A percentile compares a stretch with the other conserved stretches of the same genome.
These are phyloP conservation scores for Clarias platycephalus DNA, from an alignment of 2,797 vertebrate species.

Conservation along the genomic window DNA sequence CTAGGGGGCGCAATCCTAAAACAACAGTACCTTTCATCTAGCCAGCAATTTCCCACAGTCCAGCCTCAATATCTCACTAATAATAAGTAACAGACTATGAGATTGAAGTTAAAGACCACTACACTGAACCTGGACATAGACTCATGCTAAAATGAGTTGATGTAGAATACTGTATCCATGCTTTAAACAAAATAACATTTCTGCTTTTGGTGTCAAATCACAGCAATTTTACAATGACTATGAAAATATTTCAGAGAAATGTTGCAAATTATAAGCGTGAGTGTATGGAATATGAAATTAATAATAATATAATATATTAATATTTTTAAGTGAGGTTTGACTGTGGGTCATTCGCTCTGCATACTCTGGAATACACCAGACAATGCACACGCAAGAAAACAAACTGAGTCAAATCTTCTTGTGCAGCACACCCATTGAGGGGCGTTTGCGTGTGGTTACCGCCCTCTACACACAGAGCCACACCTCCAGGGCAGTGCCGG, in stretches of 20 bases:
- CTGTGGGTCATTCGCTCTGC: conserved; percentile 64
- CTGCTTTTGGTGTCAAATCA: not conserved
- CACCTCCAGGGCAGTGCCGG: conserved; percentile 53
- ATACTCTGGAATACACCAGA: conserved; percentile 51
- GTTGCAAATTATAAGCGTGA: not conserved
- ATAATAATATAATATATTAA: too few species aligned
- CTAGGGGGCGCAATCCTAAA: conserved; percentile 31
- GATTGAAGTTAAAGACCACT: not conserved
- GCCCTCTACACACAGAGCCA: conserved; percentile 52
- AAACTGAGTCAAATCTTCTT: conserved; percentile 61
- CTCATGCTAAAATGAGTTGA: not conserved
- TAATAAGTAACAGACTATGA: not conserved
- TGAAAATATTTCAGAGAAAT: not conserved
- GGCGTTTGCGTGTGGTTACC: conserved; percentile 50
- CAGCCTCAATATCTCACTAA: conserved; percentile 27
- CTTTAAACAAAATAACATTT: not conserved
- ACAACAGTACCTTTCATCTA: conserved; percentile 38
- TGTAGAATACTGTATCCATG: not conserved
- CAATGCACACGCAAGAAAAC: conserved; percentile 51
- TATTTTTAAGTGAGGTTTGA: conserved; percentile 32
- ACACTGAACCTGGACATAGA: not conserved
- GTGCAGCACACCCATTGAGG: conserved; percentile 62
- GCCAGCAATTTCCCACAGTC: conserved; percentile 61
- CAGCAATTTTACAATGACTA: not conserved
- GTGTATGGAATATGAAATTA: not conserved